phyloP scores from a whole-genome alignment of 2,113 vertebrate species.

The Sphyrna mokarran region DNA sequence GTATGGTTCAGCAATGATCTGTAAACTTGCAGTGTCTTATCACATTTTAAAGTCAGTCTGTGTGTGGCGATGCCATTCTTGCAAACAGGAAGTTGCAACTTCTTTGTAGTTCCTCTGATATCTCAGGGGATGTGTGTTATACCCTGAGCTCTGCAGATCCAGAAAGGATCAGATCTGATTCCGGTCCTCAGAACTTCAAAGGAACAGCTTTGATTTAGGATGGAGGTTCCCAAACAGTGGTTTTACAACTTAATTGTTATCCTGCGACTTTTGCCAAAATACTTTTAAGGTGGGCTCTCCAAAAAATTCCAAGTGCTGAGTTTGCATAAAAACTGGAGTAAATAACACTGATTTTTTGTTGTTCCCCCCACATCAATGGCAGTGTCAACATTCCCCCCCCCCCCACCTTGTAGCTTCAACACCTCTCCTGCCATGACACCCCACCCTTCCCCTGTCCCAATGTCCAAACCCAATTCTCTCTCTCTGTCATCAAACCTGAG shows the following conservation, averaged over 20 bases:
- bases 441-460: too few relatives aligned
- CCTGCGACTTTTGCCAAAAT: neutral
- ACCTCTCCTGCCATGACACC: too few relatives aligned
- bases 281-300: too few relatives aligned
- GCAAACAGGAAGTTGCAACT: neutral
- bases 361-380: too few relatives aligned
- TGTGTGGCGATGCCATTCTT: neutral
- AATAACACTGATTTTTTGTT: too few relatives aligned
- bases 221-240: neutral
- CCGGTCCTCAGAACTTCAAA: neutral
- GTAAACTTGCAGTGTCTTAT: neutral
- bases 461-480: too few relatives aligned
- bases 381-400: too few relatives aligned
- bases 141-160: neutral
- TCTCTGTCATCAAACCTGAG: too few relatives aligned
- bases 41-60: neutral
- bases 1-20: neutral
- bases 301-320: too few relatives aligned
- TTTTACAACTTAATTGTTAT: neutral
- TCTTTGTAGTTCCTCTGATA: neutral
- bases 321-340: too few relatives aligned
- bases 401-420: too few relatives aligned
- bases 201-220: neutral
- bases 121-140: neutral
- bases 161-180: neutral